Base-by-base conservation (phyloP, 2,797 vertebrate species). In the Corythornis leucogaster region DNA sequence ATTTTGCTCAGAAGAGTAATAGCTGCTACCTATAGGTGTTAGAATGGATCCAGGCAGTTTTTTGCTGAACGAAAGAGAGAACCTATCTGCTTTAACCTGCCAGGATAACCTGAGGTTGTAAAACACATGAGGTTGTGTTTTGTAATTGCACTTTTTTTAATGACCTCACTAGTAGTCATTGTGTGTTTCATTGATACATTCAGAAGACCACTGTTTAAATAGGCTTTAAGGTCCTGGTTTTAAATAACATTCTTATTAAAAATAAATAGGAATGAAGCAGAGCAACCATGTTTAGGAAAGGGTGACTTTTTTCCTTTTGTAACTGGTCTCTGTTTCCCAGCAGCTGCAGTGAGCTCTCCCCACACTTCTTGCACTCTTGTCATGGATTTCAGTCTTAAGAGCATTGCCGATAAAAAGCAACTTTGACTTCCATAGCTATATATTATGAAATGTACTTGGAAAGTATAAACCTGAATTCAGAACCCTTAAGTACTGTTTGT, bases 261-360 rank as follows among this genome's bases (percentile, higher is more conserved):
- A 62, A 13, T 20, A 61, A 38, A 17, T 1, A 77, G 42, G 38
- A 35, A 22, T 43, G 17, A 6, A 43, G 31, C 43, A 68, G 50
- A 84, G 28, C 15, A 71, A 8, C 24, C 8, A 3, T 15, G 8
- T 33, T 50, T 12, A 43, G 57, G 57, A 73, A 50, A 2, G 17
- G 16, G 18, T 48, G 15, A 25, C 38, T 51, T 26, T 15, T 17
- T 35, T 48, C 19, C 63, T 64, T 42, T 8, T 9, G 1, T 63
- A 48, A 6, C 0, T 9, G 10, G 2, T 80, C 3, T 28, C 30
- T 33, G 1, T 18, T 3, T 5, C 16, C 9, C 6, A 8, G 30
- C 26, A 33, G 8, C 51, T 59, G 21, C 21, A 15, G 12, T 0
- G 15, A 61, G 43, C 20, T 83, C 30, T 57, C 48, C 42, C 10